Evolutionary conservation across 1,140 invertebrate species (phyloP).

Genomic region (Listronotus bonariensis): DNA sequence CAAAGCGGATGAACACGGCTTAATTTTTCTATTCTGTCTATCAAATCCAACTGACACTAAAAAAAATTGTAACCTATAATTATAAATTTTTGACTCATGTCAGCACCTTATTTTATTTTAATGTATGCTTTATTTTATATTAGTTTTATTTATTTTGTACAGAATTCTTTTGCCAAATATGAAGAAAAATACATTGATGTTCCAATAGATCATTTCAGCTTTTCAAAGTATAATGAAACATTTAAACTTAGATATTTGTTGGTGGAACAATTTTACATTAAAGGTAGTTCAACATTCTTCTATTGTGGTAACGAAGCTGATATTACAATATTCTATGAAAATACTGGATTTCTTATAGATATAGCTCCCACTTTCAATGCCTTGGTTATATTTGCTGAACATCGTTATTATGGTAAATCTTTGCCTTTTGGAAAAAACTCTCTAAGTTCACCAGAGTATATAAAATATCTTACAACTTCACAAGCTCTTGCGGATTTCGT

Average conservation of each 20-base stretch:
- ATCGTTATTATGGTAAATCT: slow-evolving; percentile 87
- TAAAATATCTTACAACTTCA: slow-evolving; percentile 86
- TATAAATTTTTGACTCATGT: background rate
- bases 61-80: too few species aligned
- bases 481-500: slow-evolving; percentile 96
- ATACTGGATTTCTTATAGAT: slow-evolving; percentile 96
- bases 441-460: slow-evolving; percentile 65
- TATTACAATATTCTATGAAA: slow-evolving; percentile 88
- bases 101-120: background rate
- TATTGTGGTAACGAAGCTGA: slow-evolving; percentile 98
- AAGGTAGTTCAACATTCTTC: slow-evolving; percentile 84
- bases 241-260: slow-evolving; percentile 83
- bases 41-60: too few species aligned
- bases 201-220: slow-evolving; percentile 70
- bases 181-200: slow-evolving; percentile 57
- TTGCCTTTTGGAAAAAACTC: slow-evolving; percentile 85
- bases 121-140: background rate
- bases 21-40: too few species aligned
- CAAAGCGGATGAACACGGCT: too few species aligned
- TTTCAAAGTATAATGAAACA: slow-evolving; percentile 71
- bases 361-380: slow-evolving; percentile 81
- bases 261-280: slow-evolving; percentile 73
- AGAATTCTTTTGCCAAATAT: background rate
- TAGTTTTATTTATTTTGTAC: background rate
- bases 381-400: slow-evolving; percentile 90